These are phyloP conservation scores for Trypoxylon attenuatum DNA, from an alignment of 2,888 invertebrate species.

Conservation along the genomic window DNA sequence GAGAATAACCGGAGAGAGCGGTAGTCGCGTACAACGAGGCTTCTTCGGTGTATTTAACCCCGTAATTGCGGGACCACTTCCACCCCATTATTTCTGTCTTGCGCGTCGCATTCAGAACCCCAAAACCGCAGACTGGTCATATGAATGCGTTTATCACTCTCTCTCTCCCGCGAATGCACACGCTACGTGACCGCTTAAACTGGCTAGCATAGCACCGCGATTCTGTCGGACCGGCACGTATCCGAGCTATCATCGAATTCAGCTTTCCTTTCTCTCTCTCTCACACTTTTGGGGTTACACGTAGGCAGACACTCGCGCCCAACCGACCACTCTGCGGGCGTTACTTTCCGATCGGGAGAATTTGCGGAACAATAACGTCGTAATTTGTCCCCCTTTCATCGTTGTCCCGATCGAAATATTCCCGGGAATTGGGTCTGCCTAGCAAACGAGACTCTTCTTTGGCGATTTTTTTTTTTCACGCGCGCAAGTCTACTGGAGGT, in stretches of 20 bases:
- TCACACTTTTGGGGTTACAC: too few species aligned
- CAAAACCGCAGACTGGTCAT: background rate
- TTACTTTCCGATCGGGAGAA: background rate
- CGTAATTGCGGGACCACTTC: slow-evolving; percentile 21
- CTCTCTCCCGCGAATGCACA: too few species aligned
- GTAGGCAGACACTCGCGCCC: too few species aligned
- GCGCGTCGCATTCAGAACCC: slow-evolving; percentile 2
- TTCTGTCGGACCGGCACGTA: background rate
- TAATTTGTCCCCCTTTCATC: background rate
- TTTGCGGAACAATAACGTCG: background rate
- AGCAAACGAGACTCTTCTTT: background rate
- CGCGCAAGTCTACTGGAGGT: too few species aligned
- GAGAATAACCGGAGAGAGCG: background rate
- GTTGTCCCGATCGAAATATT: background rate
- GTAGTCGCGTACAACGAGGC: background rate
- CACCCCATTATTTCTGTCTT: slow-evolving; percentile 2
- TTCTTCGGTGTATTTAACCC: slow-evolving; percentile 28
- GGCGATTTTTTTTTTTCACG: background rate
- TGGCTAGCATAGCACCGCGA: background rate
- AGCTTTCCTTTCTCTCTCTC: too few species aligned
- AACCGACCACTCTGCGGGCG: too few species aligned
- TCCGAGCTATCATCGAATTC: background rate
- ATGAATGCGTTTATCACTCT: slow-evolving; percentile 5
- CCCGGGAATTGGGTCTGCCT: background rate
- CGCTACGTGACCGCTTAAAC: background rate